Base-by-base conservation (phyloP, 1,140 invertebrate genomes). In the Cotesia typhae region DNA sequence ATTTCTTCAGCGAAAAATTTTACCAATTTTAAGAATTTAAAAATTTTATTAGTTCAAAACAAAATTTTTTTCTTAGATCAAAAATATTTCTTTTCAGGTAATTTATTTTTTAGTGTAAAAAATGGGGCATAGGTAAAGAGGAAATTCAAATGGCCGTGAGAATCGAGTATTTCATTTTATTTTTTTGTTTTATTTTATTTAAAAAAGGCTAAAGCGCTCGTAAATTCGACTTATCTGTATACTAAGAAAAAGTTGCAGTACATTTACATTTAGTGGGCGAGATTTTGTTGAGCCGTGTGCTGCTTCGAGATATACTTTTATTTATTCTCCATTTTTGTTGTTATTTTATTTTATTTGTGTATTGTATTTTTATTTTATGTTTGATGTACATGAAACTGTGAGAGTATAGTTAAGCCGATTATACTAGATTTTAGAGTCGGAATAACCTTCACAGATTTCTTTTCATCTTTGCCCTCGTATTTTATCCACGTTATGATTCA, bases 171-270 rank as follows among this genome's bases (percentile, higher is more conserved):
- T 55, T 14, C 4, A 55, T 55, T 14, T 55, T 28, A 28, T 28
- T 28, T 28, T 28, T 28, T 28, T 28, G 28, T 28, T 28, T 28
- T 28, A 28, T 28, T 28, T 28, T 28, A 28, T 28, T 28, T 20
- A 60, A 60, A 70, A 57, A 37, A 36, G 12, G 36, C 71, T 79
- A 78, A 76, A 75, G 74, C 75, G 75, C 76, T 79, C 82, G 81
- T 85, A 85, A 85, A 85, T 85, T 83, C 79, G 78, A 83, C 83
- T 85, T 85, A 85, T 75, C 74, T 47, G 41, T 47, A 47, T 47
- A 47, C 41, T 64, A 65, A 53, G 64, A 70, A 74, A 55, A 55
- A 71, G 68, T 71, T 68, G 70, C 72, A 47, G 12, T 47, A 57
- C 51, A 70, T 60, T 60, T 59, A 17, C 41, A 59, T 52, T 57